Evolutionary conservation across 2,113 vertebrate genomes (phyloP).

Genomic region (Spea bombifrons): DNA sequence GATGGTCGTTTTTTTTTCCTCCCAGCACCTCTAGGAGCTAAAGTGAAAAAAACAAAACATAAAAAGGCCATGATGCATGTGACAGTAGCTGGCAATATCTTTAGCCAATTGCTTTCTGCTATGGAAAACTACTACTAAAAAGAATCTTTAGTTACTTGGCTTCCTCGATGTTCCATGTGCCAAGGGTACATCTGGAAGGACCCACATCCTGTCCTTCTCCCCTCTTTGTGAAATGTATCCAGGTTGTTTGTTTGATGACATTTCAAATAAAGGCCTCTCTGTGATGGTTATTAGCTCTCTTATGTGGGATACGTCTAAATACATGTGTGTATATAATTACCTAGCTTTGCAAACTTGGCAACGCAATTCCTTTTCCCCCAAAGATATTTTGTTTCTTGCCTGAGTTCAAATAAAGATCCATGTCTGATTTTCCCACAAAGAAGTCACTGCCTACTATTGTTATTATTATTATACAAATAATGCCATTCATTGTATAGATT

Average conservation of each 20-base stretch:
- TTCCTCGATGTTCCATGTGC: not conserved
- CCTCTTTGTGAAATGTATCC: constrained; percentile 17
- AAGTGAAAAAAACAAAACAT: not conserved
- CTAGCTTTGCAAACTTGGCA: not conserved
- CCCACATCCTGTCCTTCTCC: constrained; percentile 26
- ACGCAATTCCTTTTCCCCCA: not conserved
- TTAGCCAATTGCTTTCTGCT: constrained; percentile 20
- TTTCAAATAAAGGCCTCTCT: constrained; percentile 21
- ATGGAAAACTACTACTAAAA: constrained; percentile 22
- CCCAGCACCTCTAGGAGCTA: constrained; percentile 6
- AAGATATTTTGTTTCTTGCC: constrained; percentile 7
- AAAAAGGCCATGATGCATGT: constrained; percentile 11
- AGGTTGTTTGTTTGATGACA: constrained; percentile 36
- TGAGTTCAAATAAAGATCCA: not conserved
- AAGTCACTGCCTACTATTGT: not conserved
- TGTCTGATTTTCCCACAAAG: not conserved
- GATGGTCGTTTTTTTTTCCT: not conserved
- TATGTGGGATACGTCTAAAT: constrained; percentile 18
- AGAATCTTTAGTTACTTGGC: constrained; percentile 18
- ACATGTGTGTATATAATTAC: constrained; percentile 26
- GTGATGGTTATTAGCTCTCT: constrained; percentile 12
- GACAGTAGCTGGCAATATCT: constrained; percentile 23
- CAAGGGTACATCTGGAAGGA: constrained; percentile 33
- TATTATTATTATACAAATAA: not conserved
- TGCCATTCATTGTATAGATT: too few relatives aligned